Percentiles rank a stretch among this genome's conserved stretches.
These are phyloP conservation scores for Antheraea yamamai DNA, from an alignment of 2,888 invertebrate genomes.

Conservation along the genomic window DNA sequence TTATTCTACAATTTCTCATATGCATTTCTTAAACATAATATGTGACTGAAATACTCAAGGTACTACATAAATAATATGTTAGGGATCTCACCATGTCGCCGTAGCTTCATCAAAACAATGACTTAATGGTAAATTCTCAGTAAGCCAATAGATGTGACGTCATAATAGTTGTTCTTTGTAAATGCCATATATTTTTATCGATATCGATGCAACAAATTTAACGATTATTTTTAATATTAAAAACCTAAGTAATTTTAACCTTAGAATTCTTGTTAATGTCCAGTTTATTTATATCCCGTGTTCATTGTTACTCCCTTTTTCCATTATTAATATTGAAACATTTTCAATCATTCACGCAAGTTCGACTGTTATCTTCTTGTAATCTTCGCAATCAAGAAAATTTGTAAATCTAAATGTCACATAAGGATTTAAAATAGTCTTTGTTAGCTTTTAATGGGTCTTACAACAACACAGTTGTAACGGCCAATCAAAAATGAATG, in stretches of 20 bases:
- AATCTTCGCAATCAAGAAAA: too few relatives aligned
- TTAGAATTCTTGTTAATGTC: too few relatives aligned
- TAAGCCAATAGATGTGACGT: background rate
- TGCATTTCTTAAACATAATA: background rate
- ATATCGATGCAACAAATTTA: background rate
- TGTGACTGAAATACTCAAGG: background rate
- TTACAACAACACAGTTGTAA: too few relatives aligned
- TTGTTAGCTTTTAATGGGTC: too few relatives aligned
- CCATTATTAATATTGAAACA: too few relatives aligned
- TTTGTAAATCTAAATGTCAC: too few relatives aligned
- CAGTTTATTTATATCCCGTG: too few relatives aligned
- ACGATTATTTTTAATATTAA: background rate
- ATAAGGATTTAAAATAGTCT: too few relatives aligned
- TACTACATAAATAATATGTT: background rate
- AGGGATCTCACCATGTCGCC: background rate
- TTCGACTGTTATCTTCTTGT: too few relatives aligned
- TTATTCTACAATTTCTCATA: background rate
- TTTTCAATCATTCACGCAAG: too few relatives aligned
- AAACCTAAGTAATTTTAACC: background rate
- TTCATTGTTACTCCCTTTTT: too few relatives aligned
- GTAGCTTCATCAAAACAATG: background rate
- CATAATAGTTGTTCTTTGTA: background rate
- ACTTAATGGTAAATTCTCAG: background rate
- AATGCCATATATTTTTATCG: conserved; percentile 2
- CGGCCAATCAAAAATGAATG: too few relatives aligned